These are phyloP conservation scores for Trichomalopsis sarcophagae DNA, from an alignment of 1,140 invertebrate species.

Conservation along the genomic window DNA sequence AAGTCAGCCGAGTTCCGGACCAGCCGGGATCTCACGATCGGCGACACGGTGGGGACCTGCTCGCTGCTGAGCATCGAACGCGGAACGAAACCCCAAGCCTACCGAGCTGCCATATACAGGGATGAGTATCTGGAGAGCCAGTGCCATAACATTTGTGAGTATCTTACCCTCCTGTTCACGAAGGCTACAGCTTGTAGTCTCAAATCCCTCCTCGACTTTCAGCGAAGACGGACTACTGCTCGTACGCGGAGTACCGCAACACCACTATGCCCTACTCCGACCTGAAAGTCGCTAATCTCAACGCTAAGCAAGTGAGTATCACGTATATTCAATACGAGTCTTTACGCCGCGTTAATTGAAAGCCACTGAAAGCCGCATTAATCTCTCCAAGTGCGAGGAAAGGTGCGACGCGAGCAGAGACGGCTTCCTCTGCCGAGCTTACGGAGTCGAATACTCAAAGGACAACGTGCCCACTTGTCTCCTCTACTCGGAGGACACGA, in stretches of 20 bases:
- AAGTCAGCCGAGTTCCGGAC: slow-evolving; percentile 67
- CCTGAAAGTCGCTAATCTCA: slow-evolving; percentile 57
- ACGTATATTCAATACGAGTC: no score
- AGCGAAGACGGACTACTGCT: slow-evolving; percentile 69
- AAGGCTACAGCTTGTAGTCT: no score
- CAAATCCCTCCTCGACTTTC: slow-evolving; percentile 42
- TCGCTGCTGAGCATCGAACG: slow-evolving; percentile 62
- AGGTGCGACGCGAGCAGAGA: slow-evolving; percentile 72
- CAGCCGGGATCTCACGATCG: slow-evolving; percentile 58
- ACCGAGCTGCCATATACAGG: slow-evolving; percentile 66
- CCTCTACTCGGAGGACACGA: slow-evolving; percentile 73
- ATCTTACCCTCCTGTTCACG: no score
- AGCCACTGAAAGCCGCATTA: neutral
- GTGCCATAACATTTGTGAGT: slow-evolving; percentile 71
- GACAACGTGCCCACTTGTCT: slow-evolving; percentile 61
- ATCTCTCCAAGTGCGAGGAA: slow-evolving; percentile 72
- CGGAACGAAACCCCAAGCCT: slow-evolving; percentile 65
- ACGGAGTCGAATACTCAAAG: slow-evolving; percentile 64
- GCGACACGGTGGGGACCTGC: slow-evolving; percentile 62
- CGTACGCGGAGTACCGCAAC: slow-evolving; percentile 70
- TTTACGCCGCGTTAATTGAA: neutral
- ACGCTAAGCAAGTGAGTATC: slow-evolving; percentile 62
- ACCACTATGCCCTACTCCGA: slow-evolving; percentile 70
- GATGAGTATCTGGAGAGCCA: slow-evolving; percentile 73
- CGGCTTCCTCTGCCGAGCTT: slow-evolving; percentile 75